Base-by-base conservation (phyloP, 2,888 invertebrate genomes). In the Sabellastarte sp. region DNA sequence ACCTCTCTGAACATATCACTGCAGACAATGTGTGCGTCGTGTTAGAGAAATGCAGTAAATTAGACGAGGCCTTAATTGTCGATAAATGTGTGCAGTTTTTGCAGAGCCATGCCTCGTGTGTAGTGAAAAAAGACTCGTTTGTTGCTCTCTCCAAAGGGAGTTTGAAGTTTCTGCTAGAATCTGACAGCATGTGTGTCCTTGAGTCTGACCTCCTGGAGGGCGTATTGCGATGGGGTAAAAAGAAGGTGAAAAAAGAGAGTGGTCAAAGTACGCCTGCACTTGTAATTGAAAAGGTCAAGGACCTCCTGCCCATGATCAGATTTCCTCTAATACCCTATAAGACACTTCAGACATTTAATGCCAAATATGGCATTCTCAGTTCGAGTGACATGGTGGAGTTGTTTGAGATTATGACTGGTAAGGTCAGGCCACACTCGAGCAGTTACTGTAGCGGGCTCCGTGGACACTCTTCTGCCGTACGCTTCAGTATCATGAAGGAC, bases 1-100 rank as follows among this genome's bases (percentile, higher is more conserved):
- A 63, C 56, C 67, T 76, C 24, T 69, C 72, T 51, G 63, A 66
- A 0, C 68, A 68, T 0, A 56, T 74, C 15, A 66, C 69, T 32
- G 64, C 68, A 0, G 59, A 66, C 20, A 68, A 68, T 33, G 65
- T 61, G 15, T 63, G 68, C 57, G 57, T 56, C 20, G 57, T 68
- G 29, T 53, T 68, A 1, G 59, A 66, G 29, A 60, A 61, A 4
- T 60, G 63, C 5, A 50, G 51, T 10, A 32, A 60, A 5, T 61
- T 66, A 30, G 55, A 58, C 32, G 60, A 65, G 33, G 56, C 51
- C 1, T 59, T 61, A 24, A 61, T 68, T 3, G 57, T 52, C 33
- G 53, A 31, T 26, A 58, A 60, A 30, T 60, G 59, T 10, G 33
- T 65, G 26, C 59, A 60, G 24, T 63, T 68, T 32, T 59, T 68